Evolutionary conservation across 2,797 vertebrate species (phyloP), one percentile per base, ranked within the genome.

Genomic region (Clarias fuscus): DNA sequence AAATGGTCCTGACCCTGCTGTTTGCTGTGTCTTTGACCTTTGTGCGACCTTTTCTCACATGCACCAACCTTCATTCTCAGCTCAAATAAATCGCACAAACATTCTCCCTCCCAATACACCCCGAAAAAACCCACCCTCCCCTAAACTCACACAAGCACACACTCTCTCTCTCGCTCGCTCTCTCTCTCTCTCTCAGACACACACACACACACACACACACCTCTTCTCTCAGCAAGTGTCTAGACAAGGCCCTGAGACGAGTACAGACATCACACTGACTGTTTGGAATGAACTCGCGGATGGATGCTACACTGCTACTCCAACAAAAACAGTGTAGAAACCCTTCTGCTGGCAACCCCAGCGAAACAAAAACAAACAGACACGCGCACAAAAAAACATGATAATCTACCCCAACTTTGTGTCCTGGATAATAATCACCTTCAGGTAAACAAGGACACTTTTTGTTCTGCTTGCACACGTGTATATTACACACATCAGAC

Each of bases 181-280:
- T n/a, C 43, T 1, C 43, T 1, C 43, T 7, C 24, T 10, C 20
- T 13, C 10, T 27, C 24, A 67, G 7, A 56, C 73, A 56, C 48
- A 76, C 24, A 77, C 75, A 78, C 48, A 59, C 76, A 59, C n/a
- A 77, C 68, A 71, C 30, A 71, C 17, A 40, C 40, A 48, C 30
- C 3, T 22, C 56, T 43, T 24, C 24, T n/a, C 24, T 81, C 22
- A 40, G 59, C 7, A 78, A 61, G 62, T 17, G 40, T 81, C 79
- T 81, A 81, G 79, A 65, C 40, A 11, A 65, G 62, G 61, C 79
- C 40, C 24, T 67, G 15, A 53, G 79, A 81, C 79, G 33, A 67
- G 79, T 81, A 65, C 79, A 67, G 62, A 67, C 79, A 81, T 18
- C 79, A 67, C 79, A 67, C 79, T 67, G 62, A 82, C 17, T 18